Evolutionary conservation across 1,140 invertebrate species (phyloP).

Genomic region (Drosophila rufa): DNA sequence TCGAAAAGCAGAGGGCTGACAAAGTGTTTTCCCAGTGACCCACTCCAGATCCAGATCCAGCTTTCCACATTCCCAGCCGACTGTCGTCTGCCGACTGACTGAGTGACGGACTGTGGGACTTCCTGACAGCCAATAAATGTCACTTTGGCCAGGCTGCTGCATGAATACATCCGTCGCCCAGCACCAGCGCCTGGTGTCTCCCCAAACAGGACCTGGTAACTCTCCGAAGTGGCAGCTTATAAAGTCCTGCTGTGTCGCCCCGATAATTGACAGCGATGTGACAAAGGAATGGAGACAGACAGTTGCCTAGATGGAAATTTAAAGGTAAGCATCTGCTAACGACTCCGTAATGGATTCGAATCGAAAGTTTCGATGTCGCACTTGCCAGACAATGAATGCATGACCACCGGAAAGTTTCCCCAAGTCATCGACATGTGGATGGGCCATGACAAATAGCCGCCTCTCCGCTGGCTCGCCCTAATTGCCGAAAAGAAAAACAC

Average conservation of each 20-base stretch:
- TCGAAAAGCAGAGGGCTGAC: constrained; percentile 52
- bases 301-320: constrained; percentile 46
- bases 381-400: constrained; percentile 22
- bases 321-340: constrained; percentile 39
- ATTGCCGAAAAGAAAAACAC: constrained; percentile 29
- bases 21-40: constrained; percentile 51
- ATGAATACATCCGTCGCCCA: constrained; percentile 50
- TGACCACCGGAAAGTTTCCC: constrained; percentile 13
- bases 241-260: constrained; percentile 71
- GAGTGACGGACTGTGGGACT: constrained; percentile 46
- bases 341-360: neutral
- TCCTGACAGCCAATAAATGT: constrained; percentile 78
- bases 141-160: constrained; percentile 67
- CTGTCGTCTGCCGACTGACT: constrained; percentile 9
- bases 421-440: constrained; percentile 45
- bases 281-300: constrained; percentile 67
- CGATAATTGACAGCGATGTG: constrained; percentile 75
- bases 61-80: neutral
- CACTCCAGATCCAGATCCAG: constrained; percentile 9
- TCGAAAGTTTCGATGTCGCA: constrained; percentile 13
- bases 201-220: constrained; percentile 35
- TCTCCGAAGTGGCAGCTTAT: constrained; percentile 73
- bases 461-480: constrained; percentile 4
- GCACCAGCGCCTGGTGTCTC: constrained; percentile 10
- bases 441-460: constrained; percentile 39